Evolutionary conservation across 2,888 invertebrate genomes (phyloP).

Genomic region (Phrixothrix hirtus): DNA sequence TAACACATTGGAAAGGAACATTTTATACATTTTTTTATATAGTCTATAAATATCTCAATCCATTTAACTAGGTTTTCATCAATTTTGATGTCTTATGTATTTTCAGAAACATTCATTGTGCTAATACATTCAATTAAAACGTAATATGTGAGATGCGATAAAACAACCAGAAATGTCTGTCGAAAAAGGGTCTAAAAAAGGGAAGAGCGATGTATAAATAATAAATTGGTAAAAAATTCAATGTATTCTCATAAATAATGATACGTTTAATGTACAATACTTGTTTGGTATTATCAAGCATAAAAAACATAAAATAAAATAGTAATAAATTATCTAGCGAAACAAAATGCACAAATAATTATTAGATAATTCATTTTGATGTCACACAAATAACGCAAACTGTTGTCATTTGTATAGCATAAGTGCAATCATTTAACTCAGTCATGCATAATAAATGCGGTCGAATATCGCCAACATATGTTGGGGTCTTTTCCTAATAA

Average conservation of each 20-base stretch:
- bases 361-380: slow-evolving; percentile 33
- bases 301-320: slow-evolving; percentile 26
- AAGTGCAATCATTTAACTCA: slow-evolving; percentile 34
- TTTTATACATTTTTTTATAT: too few species aligned
- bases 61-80: too few species aligned
- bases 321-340: slow-evolving; percentile 27
- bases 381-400: slow-evolving; percentile 34
- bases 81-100: too few species aligned
- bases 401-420: slow-evolving; percentile 30
- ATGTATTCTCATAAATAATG: slow-evolving; percentile 21
- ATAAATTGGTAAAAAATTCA: slow-evolving; percentile 6
- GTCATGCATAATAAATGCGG: slow-evolving; percentile 33
- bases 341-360: slow-evolving; percentile 30
- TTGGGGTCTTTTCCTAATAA: slow-evolving; percentile 23
- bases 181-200: too few species aligned
- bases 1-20: too few species aligned
- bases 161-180: too few species aligned
- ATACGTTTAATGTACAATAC: slow-evolving; percentile 23
- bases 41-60: too few species aligned
- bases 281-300: slow-evolving; percentile 25
- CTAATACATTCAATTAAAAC: too few species aligned
- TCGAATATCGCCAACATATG: slow-evolving; percentile 30
- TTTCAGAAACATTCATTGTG: too few species aligned
- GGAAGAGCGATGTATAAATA: too few species aligned
- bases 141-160: too few species aligned